Percentiles rank a stretch among this genome's conserved stretches.
Conservation (phyloP, 2,113 vertebrate genomes). For the Apteryx mantelli region DNA sequence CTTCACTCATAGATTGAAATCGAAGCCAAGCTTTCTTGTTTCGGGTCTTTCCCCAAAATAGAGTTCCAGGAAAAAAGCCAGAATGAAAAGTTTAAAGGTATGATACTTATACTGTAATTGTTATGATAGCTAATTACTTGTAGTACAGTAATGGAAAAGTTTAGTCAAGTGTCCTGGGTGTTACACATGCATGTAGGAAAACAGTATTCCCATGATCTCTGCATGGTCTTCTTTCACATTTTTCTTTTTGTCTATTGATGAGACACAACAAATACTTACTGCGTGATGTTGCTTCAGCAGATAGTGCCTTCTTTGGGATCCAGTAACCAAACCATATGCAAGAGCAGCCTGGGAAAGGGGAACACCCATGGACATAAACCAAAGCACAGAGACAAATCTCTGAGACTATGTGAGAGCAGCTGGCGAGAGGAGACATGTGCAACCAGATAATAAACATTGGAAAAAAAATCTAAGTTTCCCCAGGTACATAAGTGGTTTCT, state of each 20-base stretch:
- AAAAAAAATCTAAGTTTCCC: not conserved
- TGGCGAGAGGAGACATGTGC: not conserved
- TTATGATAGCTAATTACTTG: not conserved
- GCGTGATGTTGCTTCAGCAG: not conserved
- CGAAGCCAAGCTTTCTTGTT: not conserved
- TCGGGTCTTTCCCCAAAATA: not conserved
- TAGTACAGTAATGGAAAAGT: not conserved
- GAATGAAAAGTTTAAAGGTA: not conserved
- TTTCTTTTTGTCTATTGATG: not conserved
- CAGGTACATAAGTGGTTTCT: not conserved
- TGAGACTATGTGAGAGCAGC: not conserved
- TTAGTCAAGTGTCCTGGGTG: not conserved
- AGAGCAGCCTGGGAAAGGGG: not conserved
- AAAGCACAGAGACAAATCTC: not conserved
- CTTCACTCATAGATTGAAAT: not conserved
- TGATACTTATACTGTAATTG: not conserved
- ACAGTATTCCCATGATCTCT: not conserved
- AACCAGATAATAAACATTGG: not conserved
- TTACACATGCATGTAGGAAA: accelerated
- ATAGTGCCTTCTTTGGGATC: not conserved
- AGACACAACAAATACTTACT: not conserved
- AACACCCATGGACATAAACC: not conserved
- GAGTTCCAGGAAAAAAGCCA: not conserved
- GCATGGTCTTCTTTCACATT: not conserved
- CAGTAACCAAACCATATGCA: not conserved